Conservation (phyloP, 2,113 vertebrate species). For the Cheilinus undulatus region DNA sequence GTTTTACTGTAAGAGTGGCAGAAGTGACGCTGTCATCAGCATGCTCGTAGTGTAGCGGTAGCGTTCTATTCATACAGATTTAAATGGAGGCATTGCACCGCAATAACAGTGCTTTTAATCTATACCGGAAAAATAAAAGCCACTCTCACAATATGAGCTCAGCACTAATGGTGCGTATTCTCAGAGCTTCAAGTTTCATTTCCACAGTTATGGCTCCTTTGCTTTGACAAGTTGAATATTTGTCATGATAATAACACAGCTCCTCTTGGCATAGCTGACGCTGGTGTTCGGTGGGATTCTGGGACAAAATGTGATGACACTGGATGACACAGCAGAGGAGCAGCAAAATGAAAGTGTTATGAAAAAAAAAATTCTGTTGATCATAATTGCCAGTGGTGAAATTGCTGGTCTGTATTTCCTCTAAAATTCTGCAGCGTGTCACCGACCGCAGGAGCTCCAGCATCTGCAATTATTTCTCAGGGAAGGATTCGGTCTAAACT, state of each 20-base stretch:
- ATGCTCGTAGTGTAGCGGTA: neutral
- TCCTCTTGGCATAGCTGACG: constrained; percentile 6
- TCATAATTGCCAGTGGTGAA: constrained; percentile 60
- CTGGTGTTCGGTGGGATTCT: constrained; percentile 12
- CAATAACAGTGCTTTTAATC: neutral
- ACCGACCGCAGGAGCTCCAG: constrained; percentile 39
- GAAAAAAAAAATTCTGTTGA: constrained; percentile 57
- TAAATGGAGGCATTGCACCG: neutral
- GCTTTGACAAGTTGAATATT: constrained; percentile 23
- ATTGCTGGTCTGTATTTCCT: constrained; percentile 63
- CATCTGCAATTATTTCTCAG: constrained; percentile 74
- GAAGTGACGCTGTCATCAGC: neutral
- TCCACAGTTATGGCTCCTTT: neutral
- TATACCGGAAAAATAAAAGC: no score
- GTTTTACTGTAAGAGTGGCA: neutral
- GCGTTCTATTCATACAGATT: neutral
- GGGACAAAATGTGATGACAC: constrained; percentile 22
- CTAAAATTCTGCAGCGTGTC: constrained; percentile 49
- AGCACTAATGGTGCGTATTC: no score
- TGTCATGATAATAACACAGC: constrained; percentile 28
- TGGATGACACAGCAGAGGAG: constrained; percentile 41
- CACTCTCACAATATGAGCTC: neutral
- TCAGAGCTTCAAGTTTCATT: neutral
- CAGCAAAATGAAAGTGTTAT: constrained; percentile 39
- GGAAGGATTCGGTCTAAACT: constrained; percentile 66